Base-by-base conservation (phyloP, 2,797 vertebrate genomes). In the Enteromius trimaculatus region DNA sequence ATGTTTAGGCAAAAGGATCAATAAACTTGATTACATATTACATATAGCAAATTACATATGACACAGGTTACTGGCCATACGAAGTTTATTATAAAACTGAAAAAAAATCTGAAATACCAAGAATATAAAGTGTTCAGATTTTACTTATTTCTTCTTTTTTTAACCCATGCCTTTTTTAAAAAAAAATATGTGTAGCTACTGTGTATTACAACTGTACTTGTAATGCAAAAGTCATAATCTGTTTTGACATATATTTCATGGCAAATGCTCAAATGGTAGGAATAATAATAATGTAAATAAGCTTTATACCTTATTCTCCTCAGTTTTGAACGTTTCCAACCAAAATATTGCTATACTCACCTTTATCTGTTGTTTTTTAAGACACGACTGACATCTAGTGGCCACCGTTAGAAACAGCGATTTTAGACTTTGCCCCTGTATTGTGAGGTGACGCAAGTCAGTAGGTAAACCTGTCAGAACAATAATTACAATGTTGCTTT, bases 361-460 rank as follows among this genome's bases (percentile, higher is more conserved):
- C 26, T 62, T 62, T 2, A 2, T 26, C 10, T 26, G 5, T 21
- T 44, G 2, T 29, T 69, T 37, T 34, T 17, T 81, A 55, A 8
- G 37, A 14, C 84, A 81, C 71, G 16, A 81, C 81, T 81, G 84
- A 53, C 81, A 78, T 81, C 86, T 85, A 60, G 78, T 87, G 86
- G 77, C 1, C 17, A 55, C 1, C 13, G 23, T 51, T 9, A 37
- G 17, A 14, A 82, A 75, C 17, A 39, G 23, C 49, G 2, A 71
- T 17, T 26, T 60, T 62, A 16, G 49, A 62, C n/a, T 31, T 26
- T 17, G 13, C 29, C 6, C 29, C 29, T 49, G 13, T 6, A 29
- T 62, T 23, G 6, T 23, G 21, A 34, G 17, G 34, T 79, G 5
- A 68, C 7, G 0, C 19, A 26, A 23, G 21, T 9, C 26, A 31